Evolutionary conservation across 2,888 invertebrate species (phyloP).

Genomic region (Nephrocerus scutellatus): DNA sequence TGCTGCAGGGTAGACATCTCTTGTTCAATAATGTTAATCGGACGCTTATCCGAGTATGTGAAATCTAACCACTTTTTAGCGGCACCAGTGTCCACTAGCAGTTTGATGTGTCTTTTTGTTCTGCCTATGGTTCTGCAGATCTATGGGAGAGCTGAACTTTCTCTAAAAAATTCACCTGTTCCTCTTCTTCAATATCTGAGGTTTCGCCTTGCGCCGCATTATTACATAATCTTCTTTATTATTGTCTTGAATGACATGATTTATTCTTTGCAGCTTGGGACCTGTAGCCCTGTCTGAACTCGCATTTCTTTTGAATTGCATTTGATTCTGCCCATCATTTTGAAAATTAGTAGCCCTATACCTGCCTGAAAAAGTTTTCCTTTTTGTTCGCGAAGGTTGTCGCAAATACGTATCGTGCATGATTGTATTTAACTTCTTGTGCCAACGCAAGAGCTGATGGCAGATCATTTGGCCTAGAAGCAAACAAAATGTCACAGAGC

Average conservation of each 20-base stretch:
- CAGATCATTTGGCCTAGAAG: conserved; percentile 13
- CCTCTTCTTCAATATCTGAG: conserved; percentile 5
- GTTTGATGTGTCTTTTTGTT: conserved; percentile 12
- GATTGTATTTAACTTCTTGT: conserved; percentile 16
- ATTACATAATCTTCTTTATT: conserved; percentile 2
- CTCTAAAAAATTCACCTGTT: conserved; percentile 18
- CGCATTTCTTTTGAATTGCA: too few species aligned
- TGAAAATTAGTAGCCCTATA: conserved; percentile 2
- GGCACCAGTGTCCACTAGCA: conserved; percentile 19
- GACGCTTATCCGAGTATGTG: conserved; percentile 6
- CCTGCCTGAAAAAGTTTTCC: too few species aligned
- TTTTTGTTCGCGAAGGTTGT: conserved; percentile 13
- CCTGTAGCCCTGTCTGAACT: conserved; percentile 12
- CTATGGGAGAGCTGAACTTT: conserved; percentile 14
- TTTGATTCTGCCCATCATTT: too few species aligned
- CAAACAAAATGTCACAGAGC: conserved; percentile 16
- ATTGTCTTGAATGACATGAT: conserved; percentile 10
- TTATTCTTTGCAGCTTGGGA: conserved; percentile 17
- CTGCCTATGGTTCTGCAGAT: conserved; percentile 14
- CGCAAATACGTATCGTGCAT: conserved; percentile 16
- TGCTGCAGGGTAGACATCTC: conserved; percentile 1
- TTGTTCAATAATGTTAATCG: conserved; percentile 2
- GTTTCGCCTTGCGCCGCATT: conserved; percentile 2
- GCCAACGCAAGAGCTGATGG: conserved; percentile 15
- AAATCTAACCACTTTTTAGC: conserved; percentile 16